These are phyloP conservation scores for Tribolium castaneum DNA, from an alignment of 1,140 invertebrate species.

Conservation along the genomic window DNA sequence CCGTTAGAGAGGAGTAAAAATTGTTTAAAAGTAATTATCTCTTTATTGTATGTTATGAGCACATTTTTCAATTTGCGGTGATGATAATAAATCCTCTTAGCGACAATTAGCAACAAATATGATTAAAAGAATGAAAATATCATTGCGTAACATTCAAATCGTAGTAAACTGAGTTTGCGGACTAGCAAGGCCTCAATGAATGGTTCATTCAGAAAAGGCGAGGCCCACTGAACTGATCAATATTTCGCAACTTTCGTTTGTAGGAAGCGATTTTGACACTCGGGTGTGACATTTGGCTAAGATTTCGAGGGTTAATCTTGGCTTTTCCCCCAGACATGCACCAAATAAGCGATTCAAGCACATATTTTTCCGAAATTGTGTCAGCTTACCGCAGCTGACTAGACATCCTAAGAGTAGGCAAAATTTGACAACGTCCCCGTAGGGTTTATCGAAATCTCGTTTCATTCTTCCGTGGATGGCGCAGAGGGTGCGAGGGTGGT, in stretches of 20 bases:
- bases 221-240: constrained; percentile 45
- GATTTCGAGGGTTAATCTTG: not conserved
- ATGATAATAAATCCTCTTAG: not conserved
- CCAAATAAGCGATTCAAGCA: not conserved
- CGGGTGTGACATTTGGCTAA: constrained; percentile 33
- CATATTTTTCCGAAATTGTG: not conserved
- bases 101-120: not conserved
- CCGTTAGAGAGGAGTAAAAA: not conserved
- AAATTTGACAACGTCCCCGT: constrained; percentile 24
- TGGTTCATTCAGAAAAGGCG: constrained; percentile 52
- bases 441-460: constrained; percentile 13
- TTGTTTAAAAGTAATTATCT: not conserved
- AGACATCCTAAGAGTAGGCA: constrained; percentile 17
- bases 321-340: not conserved
- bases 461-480: constrained; percentile 5
- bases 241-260: constrained; percentile 43
- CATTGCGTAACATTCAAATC: constrained; percentile 34
- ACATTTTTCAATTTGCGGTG: not conserved
- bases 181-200: constrained; percentile 44
- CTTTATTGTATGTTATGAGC: not conserved
- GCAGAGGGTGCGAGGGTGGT: not conserved
- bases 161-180: constrained; percentile 31
- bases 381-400: constrained; percentile 6
- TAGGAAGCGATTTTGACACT: constrained; percentile 40
- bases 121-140: constrained; percentile 18